Base-by-base conservation (phyloP, 2,113 vertebrate genomes). In the Sander vitreus region DNA sequence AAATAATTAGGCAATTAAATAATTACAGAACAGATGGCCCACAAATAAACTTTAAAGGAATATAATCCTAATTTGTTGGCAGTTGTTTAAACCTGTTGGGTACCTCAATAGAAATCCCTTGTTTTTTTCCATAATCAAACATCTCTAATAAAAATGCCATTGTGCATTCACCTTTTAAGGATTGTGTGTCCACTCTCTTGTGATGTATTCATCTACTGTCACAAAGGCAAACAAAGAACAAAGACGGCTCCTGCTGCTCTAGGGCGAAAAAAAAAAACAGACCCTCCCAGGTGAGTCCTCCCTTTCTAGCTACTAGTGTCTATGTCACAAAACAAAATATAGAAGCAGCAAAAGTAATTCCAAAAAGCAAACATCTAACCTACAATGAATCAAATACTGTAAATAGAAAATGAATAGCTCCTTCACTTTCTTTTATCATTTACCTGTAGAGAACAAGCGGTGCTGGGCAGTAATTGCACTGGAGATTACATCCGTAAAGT, bases 401-500 rank as follows among this genome's bases (percentile, higher is more conserved):
- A 21, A 12, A 43, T 2, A 30, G 43, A 63, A 5, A n/a, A 39
- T 25, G 0, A 51, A 54, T 4, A 15, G 15, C 45, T 43, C 23
- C 4, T 19, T 19, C 6, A 36, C 18, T 68, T 39, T 60, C 12
- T 6, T 30, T 65, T 51, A 1, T 19, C 4, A 51, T 36, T 10
- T 54, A 70, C 80, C 65, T 73, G 39, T 33, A 23, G 53, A 36
- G 30, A 57, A 69, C 39, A 79, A 21, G 30, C 7, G 33, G 36
- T 64, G 9, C 67, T 33, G 2, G 50, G 18, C 18, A 2, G 2
- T 30, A 59, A 59, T 53, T 57, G 43, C 21, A 47, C 30, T 0
- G 25, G 15, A 76, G 6, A 60, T 25, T 47, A 21, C 48, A 18
- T 78, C 53, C 1, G 85, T 85, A 85, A 91, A 36, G 1, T 2